Base-by-base conservation (phyloP, 1,140 invertebrate genomes). In the Armadillidium nasatum region DNA sequence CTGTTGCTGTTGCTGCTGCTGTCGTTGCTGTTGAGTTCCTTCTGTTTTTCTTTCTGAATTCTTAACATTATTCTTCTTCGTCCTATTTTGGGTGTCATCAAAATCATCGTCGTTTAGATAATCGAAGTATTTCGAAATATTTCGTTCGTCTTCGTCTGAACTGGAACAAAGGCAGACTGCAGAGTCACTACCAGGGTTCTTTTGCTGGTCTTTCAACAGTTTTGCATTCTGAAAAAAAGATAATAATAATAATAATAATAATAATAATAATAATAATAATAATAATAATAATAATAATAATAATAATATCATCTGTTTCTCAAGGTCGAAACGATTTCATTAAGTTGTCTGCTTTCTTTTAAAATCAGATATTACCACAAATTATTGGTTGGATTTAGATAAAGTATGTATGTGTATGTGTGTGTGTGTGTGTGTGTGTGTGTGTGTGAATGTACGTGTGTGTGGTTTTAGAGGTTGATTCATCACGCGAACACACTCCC, bases 1-100 rank as follows among this genome's bases (percentile, higher is more conserved):
- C 2, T 80, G 68, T 9, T 76, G 75, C 11, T 60, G 76, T 9
- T 78, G 68, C 22, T 45, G 67, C 69, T 72, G 45, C 19, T 73
- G n/a, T 50, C 6, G 44, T 19, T n/a, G 54, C 22, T 80, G 10
- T 15, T 80, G 22, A 15, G 75, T 46, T 75, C 60, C 72, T 76
- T 73, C 33, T 60, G 45, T 15, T 44, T 78, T 88, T 68, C 90
- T 88, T 6, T 84, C 82, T 67, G 83, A 81, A 67, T 84, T 82
- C 0, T 84, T 84, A 80, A 88, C 89, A 83, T 88, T 89, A 83
- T 89, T 89, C 71, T 80, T 82, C 76, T 82, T 82, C 71, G 78
- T 82, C 73, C 74, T 74, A 43, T 71, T 78, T 44, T 77, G 86
- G 86, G 82, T 88, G 87, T 77, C 88, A 84, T 87, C 80, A 86